Evolutionary conservation across 2,113 vertebrate species (phyloP).

Genomic region (Lethenteron reissneri): DNA sequence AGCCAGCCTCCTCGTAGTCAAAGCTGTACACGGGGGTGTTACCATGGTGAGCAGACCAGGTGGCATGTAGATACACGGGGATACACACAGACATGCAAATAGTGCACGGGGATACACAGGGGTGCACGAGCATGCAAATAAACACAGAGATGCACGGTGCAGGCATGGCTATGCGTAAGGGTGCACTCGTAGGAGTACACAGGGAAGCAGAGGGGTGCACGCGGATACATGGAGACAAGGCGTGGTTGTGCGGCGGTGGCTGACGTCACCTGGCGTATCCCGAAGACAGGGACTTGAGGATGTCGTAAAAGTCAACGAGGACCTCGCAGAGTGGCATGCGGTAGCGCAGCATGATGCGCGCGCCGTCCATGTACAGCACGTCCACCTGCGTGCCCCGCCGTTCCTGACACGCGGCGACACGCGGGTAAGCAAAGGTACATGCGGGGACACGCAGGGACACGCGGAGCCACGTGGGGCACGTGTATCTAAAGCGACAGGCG

Average conservation of each 20-base stretch:
- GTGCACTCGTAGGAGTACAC: no score
- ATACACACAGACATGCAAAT: background rate
- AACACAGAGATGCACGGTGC: no score
- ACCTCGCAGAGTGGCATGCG: conserved; percentile 81
- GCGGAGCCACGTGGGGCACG: background rate
- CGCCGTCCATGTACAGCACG: conserved; percentile 65
- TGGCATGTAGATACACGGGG: no score
- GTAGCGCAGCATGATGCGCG: conserved; percentile 71
- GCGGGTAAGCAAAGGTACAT: background rate
- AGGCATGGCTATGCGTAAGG: no score
- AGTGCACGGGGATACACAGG: background rate
- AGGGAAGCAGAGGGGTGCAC: no score
- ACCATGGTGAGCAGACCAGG: no score
- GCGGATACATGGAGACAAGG: no score
- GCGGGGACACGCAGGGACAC: background rate
- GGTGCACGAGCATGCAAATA: background rate
- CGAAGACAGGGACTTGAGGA: conserved; percentile 71
- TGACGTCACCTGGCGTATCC: conserved; percentile 65
- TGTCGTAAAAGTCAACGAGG: conserved; percentile 85
- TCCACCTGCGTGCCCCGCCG: conserved; percentile 62
- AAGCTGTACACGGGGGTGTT: conserved; percentile 29
- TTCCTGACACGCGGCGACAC: conserved; percentile 21
- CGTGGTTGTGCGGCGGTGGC: no score
- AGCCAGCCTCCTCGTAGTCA: conserved; percentile 85
- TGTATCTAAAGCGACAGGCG: background rate